These are phyloP conservation scores for Cheilosia grossa DNA, from an alignment of 2,888 invertebrate genomes.

Conservation along the genomic window DNA sequence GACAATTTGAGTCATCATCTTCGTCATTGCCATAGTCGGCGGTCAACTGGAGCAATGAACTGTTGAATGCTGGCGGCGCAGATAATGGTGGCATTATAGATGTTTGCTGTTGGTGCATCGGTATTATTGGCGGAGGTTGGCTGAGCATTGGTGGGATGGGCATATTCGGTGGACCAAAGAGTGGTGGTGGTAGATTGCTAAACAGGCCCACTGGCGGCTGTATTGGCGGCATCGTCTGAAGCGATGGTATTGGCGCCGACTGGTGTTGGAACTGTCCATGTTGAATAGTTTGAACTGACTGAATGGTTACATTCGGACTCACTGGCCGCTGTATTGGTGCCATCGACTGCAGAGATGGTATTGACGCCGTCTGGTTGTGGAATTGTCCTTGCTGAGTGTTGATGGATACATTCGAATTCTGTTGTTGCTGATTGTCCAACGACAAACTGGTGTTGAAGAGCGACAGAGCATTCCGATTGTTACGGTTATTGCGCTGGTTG, in stretches of 20 bases:
- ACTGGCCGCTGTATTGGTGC: constrained; percentile 23
- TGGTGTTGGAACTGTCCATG: constrained; percentile 22
- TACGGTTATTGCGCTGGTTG: constrained; percentile 76
- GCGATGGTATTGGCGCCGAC: constrained; percentile 34
- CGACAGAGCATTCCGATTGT: constrained; percentile 76
- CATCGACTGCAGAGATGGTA: constrained; percentile 57
- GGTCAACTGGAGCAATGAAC: constrained; percentile 80
- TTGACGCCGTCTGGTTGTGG: constrained; percentile 11
- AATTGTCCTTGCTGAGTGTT: constrained; percentile 23
- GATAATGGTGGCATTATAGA: constrained; percentile 79
- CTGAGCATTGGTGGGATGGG: constrained; percentile 56
- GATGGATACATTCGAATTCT: background rate
- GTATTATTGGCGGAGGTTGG: constrained; percentile 76
- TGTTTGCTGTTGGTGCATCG: constrained; percentile 67
- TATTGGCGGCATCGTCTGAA: constrained; percentile 32
- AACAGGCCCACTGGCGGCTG: constrained; percentile 26
- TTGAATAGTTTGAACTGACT: background rate
- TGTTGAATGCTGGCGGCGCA: constrained; percentile 79
- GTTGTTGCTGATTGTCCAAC: constrained; percentile 58
- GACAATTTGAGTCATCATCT: constrained; percentile 89
- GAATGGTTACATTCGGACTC: background rate
- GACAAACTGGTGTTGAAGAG: constrained; percentile 69
- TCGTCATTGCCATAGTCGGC: constrained; percentile 82
- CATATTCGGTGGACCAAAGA: constrained; percentile 66
- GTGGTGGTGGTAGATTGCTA: constrained; percentile 43